Evolutionary conservation across 2,888 invertebrate species (phyloP), one percentile per base, ranked within the genome.

Genomic region (Tetropium fuscum): DNA sequence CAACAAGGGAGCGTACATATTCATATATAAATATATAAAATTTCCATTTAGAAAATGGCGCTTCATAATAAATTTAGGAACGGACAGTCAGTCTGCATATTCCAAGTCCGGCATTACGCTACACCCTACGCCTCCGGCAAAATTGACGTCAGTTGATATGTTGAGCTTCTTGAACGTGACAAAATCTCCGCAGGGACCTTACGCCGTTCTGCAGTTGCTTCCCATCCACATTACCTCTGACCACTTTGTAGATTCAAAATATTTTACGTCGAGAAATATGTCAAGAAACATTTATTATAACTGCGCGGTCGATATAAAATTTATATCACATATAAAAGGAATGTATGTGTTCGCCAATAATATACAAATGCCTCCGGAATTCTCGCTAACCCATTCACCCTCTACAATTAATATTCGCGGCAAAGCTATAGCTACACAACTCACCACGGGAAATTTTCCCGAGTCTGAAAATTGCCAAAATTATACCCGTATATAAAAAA

Each of bases 101-200:
- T 58, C 59, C 44, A 25, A 51, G 57, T 55, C 62, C 59, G 44
- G 51, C 55, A 47, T 63, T 45, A 48, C 53, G 44, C 56, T 63
- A 53, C 63, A 43, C 47, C 68, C 63, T 61, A 64, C 64, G 66
- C 58, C 63, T 27, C 40, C 38, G 16, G 61, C 68, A 66, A 67
- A 77, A 74, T 71, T 72, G 76, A 76, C 75, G 76, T 77, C 77
- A 70, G 74, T 64, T 63, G 63, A 64, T 60, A 45, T 54, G 74
- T 74, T 74, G 74, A 76, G 74, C 75, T 74, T 72, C 71, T 70
- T 68, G 79, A 78, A 81, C 80, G 81, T 81, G 81, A 81, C 80
- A 82, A 82, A 82, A 82, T 81, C 81, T 82, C 82, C 82, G 77
- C 75, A 73, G 82, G 82, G 82, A 82, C 73, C 75, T 75, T 72